Percentiles rank a stretch among this genome's conserved stretches.
phyloP scores from a whole-genome alignment of 2,113 vertebrate genomes.

The Tamias sibiricus region DNA sequence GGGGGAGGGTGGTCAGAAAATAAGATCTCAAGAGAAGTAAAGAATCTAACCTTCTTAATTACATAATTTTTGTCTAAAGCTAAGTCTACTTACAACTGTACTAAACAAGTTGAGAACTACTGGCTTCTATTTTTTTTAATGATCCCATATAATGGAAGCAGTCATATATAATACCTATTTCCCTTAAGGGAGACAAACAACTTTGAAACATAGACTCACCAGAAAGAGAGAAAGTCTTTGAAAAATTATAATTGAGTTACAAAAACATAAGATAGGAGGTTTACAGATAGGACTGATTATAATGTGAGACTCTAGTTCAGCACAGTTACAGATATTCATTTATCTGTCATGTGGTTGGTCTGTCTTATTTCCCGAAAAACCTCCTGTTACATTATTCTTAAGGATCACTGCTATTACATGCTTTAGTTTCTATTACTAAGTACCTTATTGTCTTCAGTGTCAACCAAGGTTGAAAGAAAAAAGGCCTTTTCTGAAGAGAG shows the following conservation, averaged over 20 bases:
- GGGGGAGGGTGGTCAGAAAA: background rate
- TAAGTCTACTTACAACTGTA: slow-evolving; percentile 12
- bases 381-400: background rate
- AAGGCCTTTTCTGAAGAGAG: background rate
- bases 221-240: background rate
- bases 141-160: background rate
- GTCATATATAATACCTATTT: background rate
- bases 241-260: background rate
- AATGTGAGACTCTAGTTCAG: background rate
- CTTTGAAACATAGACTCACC: background rate
- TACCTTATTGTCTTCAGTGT: background rate
- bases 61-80: background rate
- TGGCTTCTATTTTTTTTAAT: background rate
- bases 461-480: background rate
- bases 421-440: slow-evolving; percentile 13
- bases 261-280: slow-evolving; percentile 1
- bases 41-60: slow-evolving; percentile 22
- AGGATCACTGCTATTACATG: background rate
- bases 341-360: background rate
- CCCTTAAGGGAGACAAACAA: background rate
- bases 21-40: slow-evolving; percentile 10
- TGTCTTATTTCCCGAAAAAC: background rate
- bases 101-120: background rate
- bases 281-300: background rate
- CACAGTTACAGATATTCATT: background rate